Evolutionary conservation across 2,113 vertebrate species (phyloP).

Genomic region (Connochaetes taurinus): DNA sequence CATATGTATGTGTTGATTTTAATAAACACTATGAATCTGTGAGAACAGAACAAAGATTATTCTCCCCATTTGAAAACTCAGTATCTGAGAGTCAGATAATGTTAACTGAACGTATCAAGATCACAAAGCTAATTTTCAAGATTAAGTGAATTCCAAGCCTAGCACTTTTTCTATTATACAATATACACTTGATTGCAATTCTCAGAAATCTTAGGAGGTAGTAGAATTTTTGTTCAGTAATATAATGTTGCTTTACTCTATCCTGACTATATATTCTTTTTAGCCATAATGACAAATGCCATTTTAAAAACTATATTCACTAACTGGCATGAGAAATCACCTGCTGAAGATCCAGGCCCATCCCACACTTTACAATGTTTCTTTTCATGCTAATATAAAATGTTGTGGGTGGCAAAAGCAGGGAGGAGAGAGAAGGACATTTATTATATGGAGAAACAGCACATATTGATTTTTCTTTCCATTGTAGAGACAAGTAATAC

Average conservation of each 20-base stretch:
- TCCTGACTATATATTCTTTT: neutral
- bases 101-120: neutral
- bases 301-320: neutral
- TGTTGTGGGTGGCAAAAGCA: conserved; percentile 53
- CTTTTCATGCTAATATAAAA: conserved; percentile 67
- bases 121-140: neutral
- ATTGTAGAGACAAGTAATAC: conserved; percentile 66
- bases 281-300: conserved; percentile 6
- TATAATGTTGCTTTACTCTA: neutral
- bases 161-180: neutral
- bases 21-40: conserved; percentile 5
- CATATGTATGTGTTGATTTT: neutral
- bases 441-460: conserved; percentile 64
- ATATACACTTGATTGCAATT: neutral
- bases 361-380: conserved; percentile 46
- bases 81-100: neutral
- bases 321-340: conserved; percentile 23
- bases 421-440: conserved; percentile 39
- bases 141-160: neutral
- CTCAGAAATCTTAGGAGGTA: neutral
- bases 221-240: conserved; percentile 1
- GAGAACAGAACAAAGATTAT: neutral
- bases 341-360: neutral
- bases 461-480: conserved; percentile 71
- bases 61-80: neutral